Percentiles rank a stretch among this genome's conserved stretches.
Conservation (phyloP, 2,797 vertebrate genomes). For the Schizothorax lantsangensis region DNA sequence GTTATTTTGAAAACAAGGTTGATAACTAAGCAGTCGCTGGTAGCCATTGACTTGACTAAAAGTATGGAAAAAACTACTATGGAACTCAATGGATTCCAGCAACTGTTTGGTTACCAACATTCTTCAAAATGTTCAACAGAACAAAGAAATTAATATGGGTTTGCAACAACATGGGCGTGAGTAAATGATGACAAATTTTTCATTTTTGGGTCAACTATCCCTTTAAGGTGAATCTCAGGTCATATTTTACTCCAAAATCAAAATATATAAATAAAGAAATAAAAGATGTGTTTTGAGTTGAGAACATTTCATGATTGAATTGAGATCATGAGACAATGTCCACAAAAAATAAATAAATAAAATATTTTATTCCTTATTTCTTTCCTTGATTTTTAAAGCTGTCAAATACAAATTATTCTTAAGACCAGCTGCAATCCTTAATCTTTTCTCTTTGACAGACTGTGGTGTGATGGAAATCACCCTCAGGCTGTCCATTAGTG, state of each 20-base stretch:
- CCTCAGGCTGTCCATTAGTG: constrained; percentile 8
- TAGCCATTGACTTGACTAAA: no score
- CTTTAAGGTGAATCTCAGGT: background rate
- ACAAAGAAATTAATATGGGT: no score
- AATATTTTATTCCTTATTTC: background rate
- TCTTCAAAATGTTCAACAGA: no score
- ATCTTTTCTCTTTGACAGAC: background rate
- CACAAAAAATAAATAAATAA: background rate
- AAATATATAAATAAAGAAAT: background rate
- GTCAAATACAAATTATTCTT: background rate
- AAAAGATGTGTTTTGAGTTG: background rate
- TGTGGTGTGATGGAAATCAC: constrained; percentile 1
- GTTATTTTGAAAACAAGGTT: background rate
- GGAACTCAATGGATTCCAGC: no score
- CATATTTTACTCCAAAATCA: background rate
- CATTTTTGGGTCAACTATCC: no score
- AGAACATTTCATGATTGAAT: background rate
- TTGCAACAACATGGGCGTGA: no score
- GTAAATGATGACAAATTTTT: background rate
- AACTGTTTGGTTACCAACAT: no score
- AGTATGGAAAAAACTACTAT: no score
- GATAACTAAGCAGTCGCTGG: background rate
- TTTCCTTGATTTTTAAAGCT: background rate
- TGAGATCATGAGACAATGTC: background rate
- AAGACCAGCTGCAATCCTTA: background rate